A percentile compares a stretch with the other conserved stretches of the same genome.
Evolutionary conservation across 2,888 invertebrate species (phyloP).

Genomic region (Polymixis lichenea): DNA sequence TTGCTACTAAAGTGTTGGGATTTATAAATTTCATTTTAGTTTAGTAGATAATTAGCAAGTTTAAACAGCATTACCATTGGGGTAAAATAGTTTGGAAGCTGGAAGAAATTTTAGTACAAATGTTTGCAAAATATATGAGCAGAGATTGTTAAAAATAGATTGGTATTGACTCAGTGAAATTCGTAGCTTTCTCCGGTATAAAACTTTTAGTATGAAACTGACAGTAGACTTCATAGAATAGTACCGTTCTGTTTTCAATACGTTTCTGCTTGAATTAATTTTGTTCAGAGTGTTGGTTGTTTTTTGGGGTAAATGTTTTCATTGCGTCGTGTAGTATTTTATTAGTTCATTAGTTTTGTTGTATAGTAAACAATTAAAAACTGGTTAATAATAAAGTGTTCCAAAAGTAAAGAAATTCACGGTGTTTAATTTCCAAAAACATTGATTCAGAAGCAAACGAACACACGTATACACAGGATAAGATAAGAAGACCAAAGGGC

Average conservation of each 20-base stretch:
- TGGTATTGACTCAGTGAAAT: background rate
- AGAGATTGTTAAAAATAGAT: background rate
- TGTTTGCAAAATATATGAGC: background rate
- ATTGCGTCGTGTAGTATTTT: background rate
- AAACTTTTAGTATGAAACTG: background rate
- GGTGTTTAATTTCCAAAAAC: background rate
- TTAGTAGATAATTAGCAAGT: background rate
- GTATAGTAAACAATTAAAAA: background rate
- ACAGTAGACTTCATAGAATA: background rate
- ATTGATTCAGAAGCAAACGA: background rate
- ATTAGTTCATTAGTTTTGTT: background rate
- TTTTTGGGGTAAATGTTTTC: background rate
- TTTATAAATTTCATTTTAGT: background rate
- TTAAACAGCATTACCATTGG: background rate
- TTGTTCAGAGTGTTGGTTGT: background rate
- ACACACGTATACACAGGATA: background rate
- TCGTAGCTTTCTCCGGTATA: background rate
- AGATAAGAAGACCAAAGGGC: slow-evolving; percentile 6
- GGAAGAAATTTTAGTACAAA: no score
- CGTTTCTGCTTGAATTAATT: background rate
- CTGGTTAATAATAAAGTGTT: no score
- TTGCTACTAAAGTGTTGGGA: background rate
- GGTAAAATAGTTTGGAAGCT: background rate
- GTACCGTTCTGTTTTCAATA: background rate
- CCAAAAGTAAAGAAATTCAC: background rate